Evolutionary conservation across 1,140 invertebrate genomes (phyloP).

Genomic region (Drosophila funebris): DNA sequence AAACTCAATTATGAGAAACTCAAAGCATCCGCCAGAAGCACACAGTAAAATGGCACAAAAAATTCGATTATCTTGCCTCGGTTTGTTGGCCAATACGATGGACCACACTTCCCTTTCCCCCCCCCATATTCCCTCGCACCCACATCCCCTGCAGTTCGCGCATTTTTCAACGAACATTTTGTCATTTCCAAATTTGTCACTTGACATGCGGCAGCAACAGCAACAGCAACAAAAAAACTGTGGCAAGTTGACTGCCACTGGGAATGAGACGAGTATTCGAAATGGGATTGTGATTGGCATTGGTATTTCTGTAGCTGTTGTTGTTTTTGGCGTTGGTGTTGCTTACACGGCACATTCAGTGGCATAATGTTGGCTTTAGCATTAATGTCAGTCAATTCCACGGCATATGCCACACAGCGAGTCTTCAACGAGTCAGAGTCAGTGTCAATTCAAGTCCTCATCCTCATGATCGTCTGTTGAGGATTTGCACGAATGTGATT

Average conservation of each 20-base stretch:
- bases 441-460: no score
- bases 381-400: slow-evolving; percentile 66
- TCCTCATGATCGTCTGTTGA: slow-evolving; percentile 31
- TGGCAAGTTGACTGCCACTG: slow-evolving; percentile 10
- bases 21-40: slow-evolving; percentile 26
- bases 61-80: slow-evolving; percentile 67
- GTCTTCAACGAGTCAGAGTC: not conserved
- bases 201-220: slow-evolving; percentile 64
- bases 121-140: no score
- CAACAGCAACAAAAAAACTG: slow-evolving; percentile 16
- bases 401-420: not conserved
- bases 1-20: slow-evolving; percentile 77
- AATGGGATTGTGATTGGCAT: slow-evolving; percentile 15
- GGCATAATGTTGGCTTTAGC: slow-evolving; percentile 76
- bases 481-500: slow-evolving; percentile 72
- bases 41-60: slow-evolving; percentile 40
- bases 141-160: not conserved
- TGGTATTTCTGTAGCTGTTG: not conserved
- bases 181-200: slow-evolving; percentile 80
- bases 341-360: slow-evolving; percentile 39
- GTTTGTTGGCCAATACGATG: slow-evolving; percentile 26
- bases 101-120: not conserved
- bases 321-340: slow-evolving; percentile 21
- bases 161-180: slow-evolving; percentile 72
- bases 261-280: not conserved